Percentiles rank a stretch among this genome's conserved stretches.
phyloP scores from a whole-genome alignment of 1,140 invertebrate genomes.

The Sweltsa coloradensis region DNA sequence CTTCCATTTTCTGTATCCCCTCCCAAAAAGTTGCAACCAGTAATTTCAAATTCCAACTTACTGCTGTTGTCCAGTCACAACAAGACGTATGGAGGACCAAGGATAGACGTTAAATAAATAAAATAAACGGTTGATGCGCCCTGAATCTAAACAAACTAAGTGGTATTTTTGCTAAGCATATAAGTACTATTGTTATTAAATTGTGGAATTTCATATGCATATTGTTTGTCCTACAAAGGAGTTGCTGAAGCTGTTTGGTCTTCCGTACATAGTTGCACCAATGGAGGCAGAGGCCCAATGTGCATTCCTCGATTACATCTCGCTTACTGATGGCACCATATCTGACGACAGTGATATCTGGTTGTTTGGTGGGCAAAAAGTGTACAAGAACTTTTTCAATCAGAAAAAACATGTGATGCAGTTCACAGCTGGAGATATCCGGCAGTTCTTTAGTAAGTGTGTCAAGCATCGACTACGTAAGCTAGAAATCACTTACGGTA shows the following conservation, averaged over 20 bases:
- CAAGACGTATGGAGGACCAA: too few species aligned
- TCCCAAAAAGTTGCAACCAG: too few species aligned
- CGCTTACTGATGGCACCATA: constrained; percentile 76
- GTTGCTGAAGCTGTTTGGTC: constrained; percentile 81
- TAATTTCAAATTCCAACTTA: too few species aligned
- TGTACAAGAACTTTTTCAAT: constrained; percentile 97
- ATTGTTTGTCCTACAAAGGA: constrained; percentile 39
- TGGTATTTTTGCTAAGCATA: constrained; percentile 9
- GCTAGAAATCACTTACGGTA: too few species aligned
- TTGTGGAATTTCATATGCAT: not conserved
- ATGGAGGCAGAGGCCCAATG: constrained; percentile 99
- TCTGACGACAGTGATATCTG: constrained; percentile 99
- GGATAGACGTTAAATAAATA: too few species aligned
- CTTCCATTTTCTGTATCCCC: too few species aligned
- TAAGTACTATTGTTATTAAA: constrained; percentile 9
- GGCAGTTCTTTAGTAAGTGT: constrained; percentile 65
- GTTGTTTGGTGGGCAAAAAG: constrained; percentile 87
- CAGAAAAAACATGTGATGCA: constrained; percentile 78
- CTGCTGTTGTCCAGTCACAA: too few species aligned
- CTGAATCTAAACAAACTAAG: too few species aligned
- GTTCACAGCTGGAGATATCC: constrained; percentile 64
- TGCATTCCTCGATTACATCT: constrained; percentile 72
- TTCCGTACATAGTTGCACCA: constrained; percentile 89
- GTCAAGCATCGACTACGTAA: too few species aligned
- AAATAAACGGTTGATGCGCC: too few species aligned